Percentiles rank a stretch among this genome's conserved stretches.
These are phyloP conservation scores for Talpa occidentalis DNA, from an alignment of 2,113 vertebrate genomes.

Conservation along the genomic window DNA sequence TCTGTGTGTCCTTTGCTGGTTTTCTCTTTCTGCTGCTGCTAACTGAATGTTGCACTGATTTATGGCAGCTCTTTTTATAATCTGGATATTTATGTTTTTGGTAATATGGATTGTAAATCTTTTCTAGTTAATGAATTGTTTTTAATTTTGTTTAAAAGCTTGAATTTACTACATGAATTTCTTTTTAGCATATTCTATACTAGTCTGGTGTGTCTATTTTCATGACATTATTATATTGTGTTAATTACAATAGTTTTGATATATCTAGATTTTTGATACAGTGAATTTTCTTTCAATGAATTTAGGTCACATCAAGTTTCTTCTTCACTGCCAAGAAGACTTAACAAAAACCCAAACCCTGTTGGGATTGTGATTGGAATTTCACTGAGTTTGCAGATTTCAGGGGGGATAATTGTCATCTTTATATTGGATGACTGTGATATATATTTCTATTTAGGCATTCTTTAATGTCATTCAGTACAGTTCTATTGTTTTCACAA, in stretches of 20 bases:
- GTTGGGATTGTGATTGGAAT: background rate
- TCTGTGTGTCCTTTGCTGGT: background rate
- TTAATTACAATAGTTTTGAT: conserved; percentile 4
- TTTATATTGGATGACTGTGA: background rate
- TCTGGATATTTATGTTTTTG: background rate
- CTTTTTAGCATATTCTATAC: background rate
- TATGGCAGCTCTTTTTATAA: conserved; percentile 17
- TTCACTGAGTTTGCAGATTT: background rate
- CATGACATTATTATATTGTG: background rate
- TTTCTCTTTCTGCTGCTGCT: background rate
- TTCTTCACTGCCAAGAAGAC: background rate
- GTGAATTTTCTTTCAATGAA: background rate
- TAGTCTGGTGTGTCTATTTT: background rate
- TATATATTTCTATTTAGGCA: background rate
- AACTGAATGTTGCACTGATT: conserved; percentile 22
- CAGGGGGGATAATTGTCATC: background rate
- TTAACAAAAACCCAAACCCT: background rate
- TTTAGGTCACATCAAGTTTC: background rate
- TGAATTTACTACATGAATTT: background rate
- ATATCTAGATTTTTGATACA: background rate
- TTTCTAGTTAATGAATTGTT: background rate
- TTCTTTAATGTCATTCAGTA: background rate
- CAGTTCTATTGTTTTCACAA: background rate
- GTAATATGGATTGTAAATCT: background rate
- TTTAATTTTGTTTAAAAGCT: background rate